phyloP scores from a whole-genome alignment of 1,140 invertebrate genomes.

The Manduca sexta region DNA sequence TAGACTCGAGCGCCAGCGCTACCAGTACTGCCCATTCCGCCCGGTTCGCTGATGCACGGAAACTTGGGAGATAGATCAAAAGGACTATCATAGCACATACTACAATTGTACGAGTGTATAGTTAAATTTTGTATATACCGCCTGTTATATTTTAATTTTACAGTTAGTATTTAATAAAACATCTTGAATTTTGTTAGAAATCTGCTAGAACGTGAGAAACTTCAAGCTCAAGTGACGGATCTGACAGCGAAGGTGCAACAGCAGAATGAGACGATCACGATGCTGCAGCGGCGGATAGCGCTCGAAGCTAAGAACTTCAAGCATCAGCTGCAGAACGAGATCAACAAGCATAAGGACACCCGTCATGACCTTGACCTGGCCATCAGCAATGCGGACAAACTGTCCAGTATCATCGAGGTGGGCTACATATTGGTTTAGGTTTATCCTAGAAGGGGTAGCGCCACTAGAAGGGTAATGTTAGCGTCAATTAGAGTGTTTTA shows the following conservation, averaged over 20 bases:
- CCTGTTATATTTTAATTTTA: too few relatives aligned
- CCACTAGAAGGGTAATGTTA: too few relatives aligned
- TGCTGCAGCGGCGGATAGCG: constrained; percentile 78
- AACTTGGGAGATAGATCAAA: too few relatives aligned
- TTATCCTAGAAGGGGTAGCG: too few relatives aligned
- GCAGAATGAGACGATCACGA: constrained; percentile 80
- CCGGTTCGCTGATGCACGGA: too few relatives aligned
- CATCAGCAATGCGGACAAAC: constrained; percentile 74
- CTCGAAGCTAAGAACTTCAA: constrained; percentile 82
- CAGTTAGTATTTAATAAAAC: too few relatives aligned
- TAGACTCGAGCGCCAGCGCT: too few relatives aligned
- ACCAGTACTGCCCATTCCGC: too few relatives aligned
- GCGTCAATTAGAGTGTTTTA: too few relatives aligned
- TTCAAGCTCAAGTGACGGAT: constrained; percentile 77
- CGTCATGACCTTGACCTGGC: constrained; percentile 79
- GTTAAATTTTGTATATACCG: too few relatives aligned
- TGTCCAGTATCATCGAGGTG: constrained; percentile 74
- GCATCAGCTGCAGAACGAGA: constrained; percentile 79
- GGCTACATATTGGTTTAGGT: neutral
- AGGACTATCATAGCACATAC: too few relatives aligned
- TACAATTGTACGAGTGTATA: too few relatives aligned
- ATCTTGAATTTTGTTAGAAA: constrained; percentile 59
- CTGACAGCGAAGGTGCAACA: constrained; percentile 77
- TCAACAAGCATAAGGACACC: constrained; percentile 80
- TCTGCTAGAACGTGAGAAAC: constrained; percentile 81